phyloP scores from a whole-genome alignment of 2,113 vertebrate species.

The Peromyscus polionotus region DNA sequence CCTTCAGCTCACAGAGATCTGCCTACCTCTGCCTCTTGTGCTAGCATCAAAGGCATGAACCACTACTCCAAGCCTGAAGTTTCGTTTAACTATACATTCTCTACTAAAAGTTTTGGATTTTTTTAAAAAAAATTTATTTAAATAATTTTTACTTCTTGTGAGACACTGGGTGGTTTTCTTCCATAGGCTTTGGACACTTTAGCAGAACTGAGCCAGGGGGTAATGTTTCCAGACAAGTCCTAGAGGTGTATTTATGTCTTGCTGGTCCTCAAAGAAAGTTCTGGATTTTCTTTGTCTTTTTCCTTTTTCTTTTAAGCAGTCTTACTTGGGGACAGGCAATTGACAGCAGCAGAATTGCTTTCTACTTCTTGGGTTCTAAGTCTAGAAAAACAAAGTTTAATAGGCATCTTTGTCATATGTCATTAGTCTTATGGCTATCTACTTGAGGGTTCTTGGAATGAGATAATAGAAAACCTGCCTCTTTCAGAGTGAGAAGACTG shows the following conservation, averaged over 20 bases:
- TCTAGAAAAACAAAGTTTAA: constrained; percentile 48
- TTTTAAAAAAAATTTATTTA: too few species aligned
- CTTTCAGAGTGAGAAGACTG: constrained; percentile 39
- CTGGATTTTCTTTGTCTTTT: background rate
- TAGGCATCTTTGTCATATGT: constrained; percentile 43
- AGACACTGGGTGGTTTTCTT: constrained; percentile 66
- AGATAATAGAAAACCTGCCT: background rate
- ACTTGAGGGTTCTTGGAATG: constrained; percentile 42
- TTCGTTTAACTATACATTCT: constrained; percentile 12
- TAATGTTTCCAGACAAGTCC: constrained; percentile 84
- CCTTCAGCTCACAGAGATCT: background rate
- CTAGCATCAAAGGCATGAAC: background rate
- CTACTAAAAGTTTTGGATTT: constrained; percentile 9
- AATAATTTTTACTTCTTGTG: constrained; percentile 86
- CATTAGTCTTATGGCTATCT: constrained; percentile 33
- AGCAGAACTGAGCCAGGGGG: constrained; percentile 70
- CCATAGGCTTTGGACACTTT: constrained; percentile 62
- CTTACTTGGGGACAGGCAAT: background rate
- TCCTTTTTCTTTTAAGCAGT: constrained; percentile 10
- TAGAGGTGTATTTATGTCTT: constrained; percentile 86
- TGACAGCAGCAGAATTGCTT: constrained; percentile 39
- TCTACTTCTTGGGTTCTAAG: constrained; percentile 35
- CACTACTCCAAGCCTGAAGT: background rate
- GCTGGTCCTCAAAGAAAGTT: constrained; percentile 87
- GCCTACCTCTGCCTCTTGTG: background rate